These are phyloP conservation scores for Eumerus sabulonum DNA, from an alignment of 2,888 invertebrate genomes.

Conservation along the genomic window DNA sequence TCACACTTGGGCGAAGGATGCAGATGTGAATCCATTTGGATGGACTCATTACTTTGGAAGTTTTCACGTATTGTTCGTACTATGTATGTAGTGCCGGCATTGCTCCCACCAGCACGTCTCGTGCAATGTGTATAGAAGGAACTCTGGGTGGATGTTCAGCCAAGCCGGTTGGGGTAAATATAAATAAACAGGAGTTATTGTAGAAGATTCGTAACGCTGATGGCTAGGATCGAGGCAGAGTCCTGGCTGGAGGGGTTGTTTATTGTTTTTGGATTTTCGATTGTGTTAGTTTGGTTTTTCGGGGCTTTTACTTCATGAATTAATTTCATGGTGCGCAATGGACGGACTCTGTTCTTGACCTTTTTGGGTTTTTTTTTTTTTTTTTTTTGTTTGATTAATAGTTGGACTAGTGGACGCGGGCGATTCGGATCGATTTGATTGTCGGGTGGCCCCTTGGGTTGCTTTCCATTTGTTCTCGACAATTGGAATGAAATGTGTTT, in stretches of 20 bases:
- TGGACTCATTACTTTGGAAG: constrained; percentile 59
- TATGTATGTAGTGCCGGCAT: background rate
- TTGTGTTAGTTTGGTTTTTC: background rate
- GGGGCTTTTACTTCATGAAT: constrained; percentile 33
- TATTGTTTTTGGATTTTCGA: constrained; percentile 4
- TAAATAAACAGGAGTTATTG: constrained; percentile 59
- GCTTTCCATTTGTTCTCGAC: background rate
- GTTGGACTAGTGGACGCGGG: background rate
- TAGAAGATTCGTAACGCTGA: constrained; percentile 29
- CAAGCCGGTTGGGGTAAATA: constrained; percentile 13
- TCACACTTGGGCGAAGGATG: constrained; percentile 29
- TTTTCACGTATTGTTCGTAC: constrained; percentile 28
- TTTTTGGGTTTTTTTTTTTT: constrained; percentile 46
- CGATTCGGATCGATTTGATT: constrained; percentile 51
- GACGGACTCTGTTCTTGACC: constrained; percentile 54
- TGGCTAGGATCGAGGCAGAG: constrained; percentile 26
- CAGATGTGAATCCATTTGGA: constrained; percentile 38
- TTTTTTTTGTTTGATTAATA: too few relatives aligned
- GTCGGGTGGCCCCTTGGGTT: constrained; percentile 13
- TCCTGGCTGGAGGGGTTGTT: constrained; percentile 13
- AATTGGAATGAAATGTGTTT: constrained; percentile 43
- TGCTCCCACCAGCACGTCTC: background rate
- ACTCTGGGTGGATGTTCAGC: too few relatives aligned
- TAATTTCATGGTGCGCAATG: constrained; percentile 59
- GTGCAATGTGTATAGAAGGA: too few relatives aligned